Evolutionary conservation across 1,140 invertebrate genomes (phyloP).

Genomic region (Antheraea mylitta): DNA sequence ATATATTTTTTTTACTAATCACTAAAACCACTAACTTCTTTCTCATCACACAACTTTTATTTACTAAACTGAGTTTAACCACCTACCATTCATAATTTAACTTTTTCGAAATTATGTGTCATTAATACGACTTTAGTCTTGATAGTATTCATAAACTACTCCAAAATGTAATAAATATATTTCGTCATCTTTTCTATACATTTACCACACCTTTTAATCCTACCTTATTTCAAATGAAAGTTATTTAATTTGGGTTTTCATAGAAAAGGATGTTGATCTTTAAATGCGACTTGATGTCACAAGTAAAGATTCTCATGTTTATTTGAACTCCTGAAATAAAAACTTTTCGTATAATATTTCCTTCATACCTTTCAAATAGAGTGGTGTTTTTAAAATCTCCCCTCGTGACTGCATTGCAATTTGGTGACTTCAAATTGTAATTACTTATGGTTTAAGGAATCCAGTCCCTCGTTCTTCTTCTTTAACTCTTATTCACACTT

Average conservation of each 20-base stretch:
- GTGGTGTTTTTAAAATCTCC: slow-evolving; percentile 75
- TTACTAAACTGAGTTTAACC: neutral
- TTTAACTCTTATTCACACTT: slow-evolving; percentile 40
- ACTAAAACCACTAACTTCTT: neutral
- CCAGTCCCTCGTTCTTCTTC: slow-evolving; percentile 72
- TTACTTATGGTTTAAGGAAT: slow-evolving; percentile 74
- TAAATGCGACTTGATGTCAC: slow-evolving; percentile 52
- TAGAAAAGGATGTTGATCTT: slow-evolving; percentile 49
- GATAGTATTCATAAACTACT: neutral
- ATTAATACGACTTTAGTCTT: too few relatives aligned
- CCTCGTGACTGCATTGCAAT: slow-evolving; percentile 79
- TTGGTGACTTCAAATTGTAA: slow-evolving; percentile 78
- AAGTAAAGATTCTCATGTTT: slow-evolving; percentile 57
- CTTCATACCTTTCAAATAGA: slow-evolving; percentile 34
- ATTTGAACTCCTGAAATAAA: neutral
- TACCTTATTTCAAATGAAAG: slow-evolving; percentile 43
- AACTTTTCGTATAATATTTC: slow-evolving; percentile 28
- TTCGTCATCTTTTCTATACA: neutral
- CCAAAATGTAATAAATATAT: neutral
- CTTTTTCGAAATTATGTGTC: neutral
- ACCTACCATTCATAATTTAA: neutral
- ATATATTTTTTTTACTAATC: neutral
- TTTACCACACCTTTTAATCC: slow-evolving; percentile 26
- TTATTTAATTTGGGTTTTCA: slow-evolving; percentile 33
- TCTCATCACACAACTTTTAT: neutral